A percentile compares a stretch with the other conserved stretches of the same genome.
These are phyloP conservation scores for Pseudomyrmex sp. DNA, from an alignment of 1,140 invertebrate species.

Conservation along the genomic window DNA sequence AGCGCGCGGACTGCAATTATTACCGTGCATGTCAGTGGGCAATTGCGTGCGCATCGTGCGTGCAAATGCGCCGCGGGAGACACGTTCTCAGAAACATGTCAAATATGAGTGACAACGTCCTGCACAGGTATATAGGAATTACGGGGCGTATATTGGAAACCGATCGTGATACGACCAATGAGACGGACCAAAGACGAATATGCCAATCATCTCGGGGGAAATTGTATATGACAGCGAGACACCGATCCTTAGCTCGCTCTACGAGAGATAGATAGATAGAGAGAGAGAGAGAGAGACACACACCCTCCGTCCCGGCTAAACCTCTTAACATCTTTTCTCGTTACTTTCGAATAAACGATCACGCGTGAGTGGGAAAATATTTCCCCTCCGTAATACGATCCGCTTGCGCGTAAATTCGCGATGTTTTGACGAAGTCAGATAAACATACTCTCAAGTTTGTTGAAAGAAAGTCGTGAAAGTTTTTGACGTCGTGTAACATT, in stretches of 20 bases:
- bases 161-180: conserved; percentile 47
- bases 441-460: not conserved
- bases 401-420: not conserved
- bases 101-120: conserved; percentile 67
- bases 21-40: conserved; percentile 11
- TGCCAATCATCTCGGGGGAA: conserved; percentile 56
- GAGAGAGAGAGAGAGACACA: too few relatives aligned
- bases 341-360: not conserved
- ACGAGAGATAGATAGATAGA: not conserved
- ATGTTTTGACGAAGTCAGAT: conserved; percentile 4
- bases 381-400: not conserved
- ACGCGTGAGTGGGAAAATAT: not conserved
- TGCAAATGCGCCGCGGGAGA: conserved; percentile 43
- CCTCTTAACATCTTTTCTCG: too few relatives aligned
- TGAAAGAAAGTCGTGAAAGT: not conserved
- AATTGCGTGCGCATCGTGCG: conserved; percentile 44
- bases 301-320: too few relatives aligned
- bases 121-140: conserved; percentile 63
- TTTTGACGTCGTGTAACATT: conserved; percentile 24
- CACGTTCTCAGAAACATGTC: conserved; percentile 55
- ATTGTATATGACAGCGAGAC: conserved; percentile 49
- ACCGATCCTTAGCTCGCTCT: not conserved
- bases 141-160: conserved; percentile 53
- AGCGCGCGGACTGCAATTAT: not conserved
- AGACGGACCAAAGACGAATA: conserved; percentile 65